Evolutionary conservation across 1,140 invertebrate species (phyloP), one percentile per base, ranked within the genome.

Genomic region (Heliconius melpomene): DNA sequence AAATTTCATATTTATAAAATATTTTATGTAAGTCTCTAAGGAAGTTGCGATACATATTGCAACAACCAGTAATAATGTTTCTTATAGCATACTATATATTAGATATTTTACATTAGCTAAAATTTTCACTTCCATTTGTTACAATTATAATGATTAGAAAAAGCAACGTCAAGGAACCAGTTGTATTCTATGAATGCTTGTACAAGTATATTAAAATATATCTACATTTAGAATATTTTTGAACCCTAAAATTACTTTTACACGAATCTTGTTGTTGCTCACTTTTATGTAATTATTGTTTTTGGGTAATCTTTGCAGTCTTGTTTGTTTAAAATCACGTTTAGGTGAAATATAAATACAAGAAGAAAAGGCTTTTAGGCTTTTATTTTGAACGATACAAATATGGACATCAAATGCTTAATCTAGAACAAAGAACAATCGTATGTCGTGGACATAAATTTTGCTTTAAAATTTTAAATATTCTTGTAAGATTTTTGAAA

Each of bases 21-120:
- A n/a, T 23, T 57, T 23, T 57, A 57, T 23, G 54, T 57, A 57
- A 57, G 54, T 46, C 52, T 54, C 52, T 20, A 57, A 57, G 54
- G 54, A 57, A 57, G 54, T 57, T 57, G n/a, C 54, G 54, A 57
- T 57, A 57, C n/a, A 57, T 57, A n/a, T 57, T 57, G 54, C 54
- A 23, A 11, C 54, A 57, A 57, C 54, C 20, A 57, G 54, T 57
- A 23, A n/a, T 57, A n/a, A 23, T 57, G 54, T 57, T 57, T 57
- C 52, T 54, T 20, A 54, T 54, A n/a, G 50, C 18, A 52, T 1
- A 46, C 40, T 46, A 46, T 46, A 46, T 52, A 20, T 52, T 52
- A 52, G 50, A 20, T 20, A 52, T 52, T 20, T 52, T 20, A 20
- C 16, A 52, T 52, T 6, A 16, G 18, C 16, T 52, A 52, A 52